Evolutionary conservation across 2,113 vertebrate genomes (phyloP), one percentile per base, ranked within the genome.

Genomic region (Baryphthengus martii): DNA sequence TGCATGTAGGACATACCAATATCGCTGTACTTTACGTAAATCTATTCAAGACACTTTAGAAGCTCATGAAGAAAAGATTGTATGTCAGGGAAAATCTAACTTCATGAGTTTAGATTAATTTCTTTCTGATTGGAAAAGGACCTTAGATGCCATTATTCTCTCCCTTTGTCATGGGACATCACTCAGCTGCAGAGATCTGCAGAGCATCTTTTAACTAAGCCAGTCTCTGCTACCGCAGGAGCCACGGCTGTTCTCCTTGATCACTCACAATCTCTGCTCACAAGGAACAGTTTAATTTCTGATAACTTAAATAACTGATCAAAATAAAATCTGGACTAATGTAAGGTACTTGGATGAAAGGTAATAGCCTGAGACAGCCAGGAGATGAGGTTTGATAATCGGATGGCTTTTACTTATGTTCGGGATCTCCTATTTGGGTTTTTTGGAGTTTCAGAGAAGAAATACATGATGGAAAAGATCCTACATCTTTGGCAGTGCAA

Each of bases 51-150:
- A 72, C 20, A 74, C 65, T 96, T 89, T 61, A 75, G 86, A 89
- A 81, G 28, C 26, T 52, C 24, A 9, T 20, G 42, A 75, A 89
- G 66, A 92, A 29, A 68, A 85, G 81, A 89, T 20, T 82, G 56
- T 81, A 16, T 75, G 88, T 92, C 76, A 94, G 68, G 68, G n/a
- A 28, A 86, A 91, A 93, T 81, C 35, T 61, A 74, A 71, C 85
- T 90, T 80, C 29, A 65, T 28, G 72, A 84, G 55, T 67, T 85
- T 39, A 76, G 74, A 83, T 49, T 77, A 1, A 62, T 92, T 84
- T 74, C 29, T 72, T 87, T 90, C 56, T 40, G 62, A 58, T 8
- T 91, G 56, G 77, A 78, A 85, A 73, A 62, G 49, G n/a, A 61
- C 35, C 20, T 90, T 71, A 81, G 55, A 39, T 77, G 65, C 35